Percentiles rank a stretch among this genome's conserved stretches.
Conservation (phyloP, 2,797 vertebrate genomes). For the Falco concolor region DNA sequence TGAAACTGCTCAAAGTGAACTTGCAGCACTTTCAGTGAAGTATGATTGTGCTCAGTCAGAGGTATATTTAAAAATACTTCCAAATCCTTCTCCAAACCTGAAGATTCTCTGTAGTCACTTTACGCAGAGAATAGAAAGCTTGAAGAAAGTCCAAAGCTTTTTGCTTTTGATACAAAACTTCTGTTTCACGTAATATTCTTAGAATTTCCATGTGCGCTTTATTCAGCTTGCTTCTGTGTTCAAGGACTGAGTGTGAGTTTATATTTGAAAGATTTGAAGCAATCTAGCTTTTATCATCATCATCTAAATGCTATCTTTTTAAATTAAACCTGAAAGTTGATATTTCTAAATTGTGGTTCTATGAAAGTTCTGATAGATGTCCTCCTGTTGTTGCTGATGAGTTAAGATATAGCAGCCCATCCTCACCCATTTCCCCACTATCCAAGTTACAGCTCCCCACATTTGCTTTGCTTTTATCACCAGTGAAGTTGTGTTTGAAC, state of each 20-base stretch:
- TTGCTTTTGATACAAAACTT: background rate
- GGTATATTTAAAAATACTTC: constrained; percentile 61
- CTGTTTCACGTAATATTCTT: background rate
- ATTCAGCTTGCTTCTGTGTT: background rate
- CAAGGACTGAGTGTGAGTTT: background rate
- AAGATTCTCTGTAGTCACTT: background rate
- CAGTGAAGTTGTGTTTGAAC: background rate
- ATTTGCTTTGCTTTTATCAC: background rate
- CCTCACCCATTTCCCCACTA: background rate
- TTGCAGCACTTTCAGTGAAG: constrained; percentile 77
- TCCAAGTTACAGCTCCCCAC: background rate
- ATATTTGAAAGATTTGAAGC: background rate
- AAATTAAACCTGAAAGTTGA: background rate
- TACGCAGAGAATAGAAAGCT: background rate
- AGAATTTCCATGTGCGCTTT: background rate
- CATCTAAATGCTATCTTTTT: background rate
- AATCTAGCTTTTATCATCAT: background rate
- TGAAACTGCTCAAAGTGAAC: constrained; percentile 77
- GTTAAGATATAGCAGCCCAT: background rate
- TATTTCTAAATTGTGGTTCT: background rate
- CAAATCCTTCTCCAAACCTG: background rate
- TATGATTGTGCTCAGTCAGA: constrained; percentile 74
- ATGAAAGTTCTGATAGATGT: background rate
- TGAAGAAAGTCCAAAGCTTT: background rate
- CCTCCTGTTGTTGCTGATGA: background rate